Evolutionary conservation across 2,113 vertebrate genomes (phyloP), one percentile per base, ranked within the genome.

Genomic region (Silurus glanis): DNA sequence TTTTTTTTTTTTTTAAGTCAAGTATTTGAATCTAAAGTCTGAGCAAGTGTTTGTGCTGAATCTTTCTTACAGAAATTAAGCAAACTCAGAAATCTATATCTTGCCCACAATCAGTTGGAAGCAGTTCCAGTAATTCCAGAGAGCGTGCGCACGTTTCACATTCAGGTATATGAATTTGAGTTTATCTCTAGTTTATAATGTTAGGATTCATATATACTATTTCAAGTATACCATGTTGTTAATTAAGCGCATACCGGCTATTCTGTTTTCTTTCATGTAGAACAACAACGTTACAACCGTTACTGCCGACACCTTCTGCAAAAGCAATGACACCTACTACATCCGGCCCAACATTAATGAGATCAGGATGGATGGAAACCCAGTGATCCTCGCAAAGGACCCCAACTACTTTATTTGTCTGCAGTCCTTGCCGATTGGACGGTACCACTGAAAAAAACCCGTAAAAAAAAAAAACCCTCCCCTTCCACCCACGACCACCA

Each of bases 201-300:
- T 12, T 66, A 66, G 6, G 23, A 56, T 37, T 37, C 37, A 37
- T 37, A 37, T 78, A n/a, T 78, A 53, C 4, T 47, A 19, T 23
- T 81, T 66, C 23, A n/a, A 5, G 13, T 14, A 62, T 8, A 47
- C 14, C 25, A 80, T n/a, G 47, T 64, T 28, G 10, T 19, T 10
- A 55, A 21, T 83, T 53, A 17, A 28, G 2, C 12, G 45, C 45
- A 47, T 21, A 67, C 49, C 5, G 49, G n/a, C 0, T 56, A 88
- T 64, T 80, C 28, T 82, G 14, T 21, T n/a, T 79, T 2, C 90
- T 92, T 19, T 79, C 91, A 91, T 93, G 49, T 93, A 99, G 98
- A 96, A 96, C 92, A 99, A 99, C 95, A 98, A 97, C 92, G 98
- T 99, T 92, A 96, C 96, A 13, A 94, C 94, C 0, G 94, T 99